Conservation (phyloP, 2,888 invertebrate genomes). For the Theodoxus fluviatilis region DNA sequence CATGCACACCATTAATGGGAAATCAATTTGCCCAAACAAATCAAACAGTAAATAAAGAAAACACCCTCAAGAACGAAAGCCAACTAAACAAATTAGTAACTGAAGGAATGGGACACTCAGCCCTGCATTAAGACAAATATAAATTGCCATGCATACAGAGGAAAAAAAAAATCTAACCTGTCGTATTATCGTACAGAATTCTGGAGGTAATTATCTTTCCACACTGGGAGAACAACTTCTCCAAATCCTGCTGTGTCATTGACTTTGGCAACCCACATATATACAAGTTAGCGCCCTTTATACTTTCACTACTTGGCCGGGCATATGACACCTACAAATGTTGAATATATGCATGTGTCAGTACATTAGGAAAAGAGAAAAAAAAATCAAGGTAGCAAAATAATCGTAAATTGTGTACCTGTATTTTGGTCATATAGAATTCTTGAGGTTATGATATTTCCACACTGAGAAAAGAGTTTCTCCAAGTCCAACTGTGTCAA, state of each 20-base stretch:
- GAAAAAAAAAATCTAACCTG: constrained; percentile 57
- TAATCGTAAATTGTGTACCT: constrained; percentile 59
- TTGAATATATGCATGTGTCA: constrained; percentile 33
- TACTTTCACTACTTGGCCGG: constrained; percentile 66
- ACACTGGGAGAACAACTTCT: constrained; percentile 64
- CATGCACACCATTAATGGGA: too few relatives aligned
- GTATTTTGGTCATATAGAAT: constrained; percentile 67
- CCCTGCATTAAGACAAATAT: too few relatives aligned
- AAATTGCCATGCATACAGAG: constrained; percentile 37
- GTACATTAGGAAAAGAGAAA: constrained; percentile 21
- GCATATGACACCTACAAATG: constrained; percentile 66
- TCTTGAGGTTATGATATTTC: constrained; percentile 66
- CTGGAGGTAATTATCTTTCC: constrained; percentile 66
- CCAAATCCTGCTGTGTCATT: constrained; percentile 65
- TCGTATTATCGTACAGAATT: constrained; percentile 66
- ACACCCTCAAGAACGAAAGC: not conserved
- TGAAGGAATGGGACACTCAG: constrained; percentile 1
- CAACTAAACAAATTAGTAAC: not conserved
- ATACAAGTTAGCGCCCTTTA: constrained; percentile 67
- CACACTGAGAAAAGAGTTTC: constrained; percentile 65
- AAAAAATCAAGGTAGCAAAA: too few relatives aligned
- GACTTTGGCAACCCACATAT: constrained; percentile 66
- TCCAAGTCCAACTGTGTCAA: constrained; percentile 67
- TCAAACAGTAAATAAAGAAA: too few relatives aligned
- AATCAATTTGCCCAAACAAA: too few relatives aligned